These are phyloP conservation scores for Martes flavigula DNA, from an alignment of 2,797 vertebrate species.

Conservation along the genomic window DNA sequence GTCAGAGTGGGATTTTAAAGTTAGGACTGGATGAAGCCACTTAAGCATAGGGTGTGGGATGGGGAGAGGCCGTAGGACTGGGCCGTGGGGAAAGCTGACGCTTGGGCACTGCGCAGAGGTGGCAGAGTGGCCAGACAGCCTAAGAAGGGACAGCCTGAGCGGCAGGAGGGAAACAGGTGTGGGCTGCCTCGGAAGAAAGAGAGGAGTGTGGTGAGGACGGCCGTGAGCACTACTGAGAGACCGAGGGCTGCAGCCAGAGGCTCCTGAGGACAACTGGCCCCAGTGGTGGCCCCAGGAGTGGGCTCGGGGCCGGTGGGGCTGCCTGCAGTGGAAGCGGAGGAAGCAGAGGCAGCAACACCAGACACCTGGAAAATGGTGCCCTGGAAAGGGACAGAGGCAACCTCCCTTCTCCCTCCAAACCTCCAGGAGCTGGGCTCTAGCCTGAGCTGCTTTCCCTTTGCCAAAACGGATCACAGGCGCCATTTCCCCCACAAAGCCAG, in stretches of 20 bases:
- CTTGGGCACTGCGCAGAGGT: background rate
- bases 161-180: background rate
- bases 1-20: background rate
- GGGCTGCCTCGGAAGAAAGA: background rate
- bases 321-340: background rate
- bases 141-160: background rate
- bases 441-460: background rate
- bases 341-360: background rate
- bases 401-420: background rate
- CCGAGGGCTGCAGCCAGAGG: background rate
- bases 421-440: background rate
- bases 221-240: background rate
- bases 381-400: background rate
- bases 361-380: background rate
- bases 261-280: background rate
- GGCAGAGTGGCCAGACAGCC: background rate
- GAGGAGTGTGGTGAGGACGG: fast-evolving
- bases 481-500: background rate
- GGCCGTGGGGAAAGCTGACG: background rate
- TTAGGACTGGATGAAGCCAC: background rate
- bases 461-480: background rate
- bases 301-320: background rate
- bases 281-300: too few relatives aligned
- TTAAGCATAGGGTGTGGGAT: background rate
- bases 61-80: background rate